Evolutionary conservation across 2,888 invertebrate species (phyloP), one percentile per base, ranked within the genome.

Genomic region (Meiosimyza decipiens): DNA sequence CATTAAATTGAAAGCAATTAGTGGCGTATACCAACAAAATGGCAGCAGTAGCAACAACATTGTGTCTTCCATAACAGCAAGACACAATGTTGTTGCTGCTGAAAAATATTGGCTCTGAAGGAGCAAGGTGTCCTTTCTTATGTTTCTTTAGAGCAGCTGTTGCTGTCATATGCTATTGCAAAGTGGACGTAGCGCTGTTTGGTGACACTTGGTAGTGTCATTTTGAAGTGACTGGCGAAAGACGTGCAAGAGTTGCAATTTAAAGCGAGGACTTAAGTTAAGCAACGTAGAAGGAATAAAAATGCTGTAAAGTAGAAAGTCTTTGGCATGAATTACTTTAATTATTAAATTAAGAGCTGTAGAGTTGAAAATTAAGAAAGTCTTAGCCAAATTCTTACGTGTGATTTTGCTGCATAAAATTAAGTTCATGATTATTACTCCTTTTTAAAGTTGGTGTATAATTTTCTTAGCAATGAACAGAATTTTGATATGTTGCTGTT

Each of bases 1-100:
- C 64, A 64, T 64, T 64, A 64, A 64, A 64, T 52, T 51, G 64
- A 50, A 64, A 51, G 52, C 64, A 64, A 64, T 64, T 51, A 64
- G 64, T 28, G 22, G 51, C 22, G 51, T 15, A 57, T 28, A 57
- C 16, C 16, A 13, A 40, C 40, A 1, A 40, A 9, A 40, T 9
- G 9, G 40, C 40, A 40, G 40, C 22, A 57, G 22, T 18, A 28
- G 11, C 28, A n/a, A 22, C 22, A 28, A 11, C 18, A 28, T 22
- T 22, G 22, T 22, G 22, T 22, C 22, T 22, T 22, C 2, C 22
- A 22, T 2, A 22, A 28, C 28, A 28, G 57, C 57, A 22, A 57
- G 18, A 57, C 55, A 22, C 0, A 28, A 12, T 57, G 57, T 1
- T 28, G 11, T 3, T 57, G 57, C 16, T 57, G 22, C 28, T 57